Conservation (phyloP, 2,797 vertebrate genomes). For the Helostoma temminkii region DNA sequence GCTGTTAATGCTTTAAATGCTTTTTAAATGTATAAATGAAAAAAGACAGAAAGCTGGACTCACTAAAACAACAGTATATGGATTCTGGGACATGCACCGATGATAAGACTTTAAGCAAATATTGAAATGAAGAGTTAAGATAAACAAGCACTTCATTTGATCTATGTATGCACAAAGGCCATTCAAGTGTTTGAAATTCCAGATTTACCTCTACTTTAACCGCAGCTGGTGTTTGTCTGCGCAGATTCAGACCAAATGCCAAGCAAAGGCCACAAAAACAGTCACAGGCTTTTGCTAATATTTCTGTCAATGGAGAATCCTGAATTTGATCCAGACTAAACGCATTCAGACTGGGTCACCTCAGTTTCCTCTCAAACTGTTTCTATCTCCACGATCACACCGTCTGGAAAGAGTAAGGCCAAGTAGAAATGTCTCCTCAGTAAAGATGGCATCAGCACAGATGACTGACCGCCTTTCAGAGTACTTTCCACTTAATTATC, state of each 20-base stretch:
- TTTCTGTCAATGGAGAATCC: slow-evolving; percentile 34
- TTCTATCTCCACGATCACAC: slow-evolving; percentile 49
- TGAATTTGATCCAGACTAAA: slow-evolving; percentile 19
- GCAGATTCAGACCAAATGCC: slow-evolving; percentile 7
- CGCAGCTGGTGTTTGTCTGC: slow-evolving; percentile 7
- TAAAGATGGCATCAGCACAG: slow-evolving; percentile 69
- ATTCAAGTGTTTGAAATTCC: slow-evolving; percentile 28
- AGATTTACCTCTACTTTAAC: slow-evolving; percentile 20
- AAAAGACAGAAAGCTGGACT: not conserved
- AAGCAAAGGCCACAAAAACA: slow-evolving; percentile 12
- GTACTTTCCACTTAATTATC: slow-evolving; percentile 75
- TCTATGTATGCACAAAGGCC: slow-evolving; percentile 32
- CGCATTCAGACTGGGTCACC: slow-evolving; percentile 9
- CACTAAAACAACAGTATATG: not conserved
- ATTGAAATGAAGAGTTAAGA: slow-evolving; percentile 6
- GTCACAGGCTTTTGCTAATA: slow-evolving; percentile 3
- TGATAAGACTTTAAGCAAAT: slow-evolving; percentile 26
- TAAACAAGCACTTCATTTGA: slow-evolving; percentile 3
- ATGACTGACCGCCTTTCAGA: slow-evolving; percentile 55
- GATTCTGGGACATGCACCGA: not conserved
- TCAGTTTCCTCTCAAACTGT: slow-evolving; percentile 31
- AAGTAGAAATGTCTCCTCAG: slow-evolving; percentile 61
- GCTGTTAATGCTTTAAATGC: slow-evolving; percentile 31
- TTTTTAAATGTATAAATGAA: slow-evolving; percentile 8
- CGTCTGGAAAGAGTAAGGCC: slow-evolving; percentile 46